These are phyloP conservation scores for Rhegmatorhina hoffmannsi DNA, from an alignment of 2,113 vertebrate genomes.

Conservation along the genomic window DNA sequence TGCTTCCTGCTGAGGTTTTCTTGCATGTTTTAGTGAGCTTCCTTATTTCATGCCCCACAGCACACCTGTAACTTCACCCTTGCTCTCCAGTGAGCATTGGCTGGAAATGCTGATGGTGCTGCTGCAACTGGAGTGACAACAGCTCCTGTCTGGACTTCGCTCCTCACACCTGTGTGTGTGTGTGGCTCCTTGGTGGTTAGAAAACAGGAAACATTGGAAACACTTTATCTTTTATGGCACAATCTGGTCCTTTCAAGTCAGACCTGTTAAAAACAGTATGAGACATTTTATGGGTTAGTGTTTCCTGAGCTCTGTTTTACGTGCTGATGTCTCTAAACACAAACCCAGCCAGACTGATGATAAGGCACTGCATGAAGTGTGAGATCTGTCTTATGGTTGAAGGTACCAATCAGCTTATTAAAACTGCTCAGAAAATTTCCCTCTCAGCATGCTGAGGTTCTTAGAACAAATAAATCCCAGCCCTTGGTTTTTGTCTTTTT, in stretches of 20 bases:
- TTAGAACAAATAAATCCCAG: background rate
- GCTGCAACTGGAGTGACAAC: background rate
- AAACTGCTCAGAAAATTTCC: background rate
- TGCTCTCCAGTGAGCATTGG: background rate
- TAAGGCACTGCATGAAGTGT: background rate
- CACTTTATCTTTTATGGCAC: background rate
- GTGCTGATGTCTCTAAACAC: background rate
- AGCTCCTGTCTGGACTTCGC: background rate
- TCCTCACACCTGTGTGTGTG: fast-evolving
- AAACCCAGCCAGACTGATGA: background rate
- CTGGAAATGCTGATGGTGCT: background rate
- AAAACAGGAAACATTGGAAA: background rate
- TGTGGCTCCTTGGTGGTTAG: background rate
- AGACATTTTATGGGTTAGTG: background rate
- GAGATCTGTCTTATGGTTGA: background rate
- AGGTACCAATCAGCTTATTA: background rate
- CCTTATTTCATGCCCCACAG: background rate
- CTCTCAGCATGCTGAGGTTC: background rate
- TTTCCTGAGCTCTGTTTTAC: background rate
- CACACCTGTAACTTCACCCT: background rate
- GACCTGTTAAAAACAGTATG: background rate
- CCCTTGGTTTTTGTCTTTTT: background rate
- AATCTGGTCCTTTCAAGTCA: background rate
- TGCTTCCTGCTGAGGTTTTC: background rate
- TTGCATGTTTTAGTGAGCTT: background rate